These are phyloP conservation scores for Antitype chi DNA, from an alignment of 2,888 invertebrate species.

Conservation along the genomic window DNA sequence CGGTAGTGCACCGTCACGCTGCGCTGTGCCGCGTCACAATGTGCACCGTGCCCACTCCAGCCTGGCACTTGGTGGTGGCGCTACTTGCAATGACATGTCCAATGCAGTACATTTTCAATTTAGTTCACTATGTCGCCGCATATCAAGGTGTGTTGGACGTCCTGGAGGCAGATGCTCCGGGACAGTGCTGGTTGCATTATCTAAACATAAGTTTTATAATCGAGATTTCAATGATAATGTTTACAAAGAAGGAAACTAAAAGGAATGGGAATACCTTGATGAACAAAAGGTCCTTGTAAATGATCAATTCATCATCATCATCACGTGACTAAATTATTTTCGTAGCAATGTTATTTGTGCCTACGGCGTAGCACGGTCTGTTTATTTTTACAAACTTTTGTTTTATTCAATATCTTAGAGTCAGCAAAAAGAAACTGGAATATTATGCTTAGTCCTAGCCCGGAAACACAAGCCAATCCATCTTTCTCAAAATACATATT, in stretches of 20 bases:
- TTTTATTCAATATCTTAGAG: neutral
- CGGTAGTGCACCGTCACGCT: constrained; percentile 79
- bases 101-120: neutral
- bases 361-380: constrained; percentile 17
- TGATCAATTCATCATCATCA: neutral
- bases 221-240: constrained; percentile 8
- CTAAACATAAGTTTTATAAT: constrained; percentile 31
- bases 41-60: constrained; percentile 30
- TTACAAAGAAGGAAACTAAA: neutral
- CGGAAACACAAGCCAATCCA: neutral
- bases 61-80: constrained; percentile 23
- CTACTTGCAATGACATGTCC: neutral
- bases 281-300: neutral
- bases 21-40: constrained; percentile 74
- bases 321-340: neutral
- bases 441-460: neutral
- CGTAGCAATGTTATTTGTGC: constrained; percentile 13
- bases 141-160: constrained; percentile 3
- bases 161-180: constrained; percentile 16
- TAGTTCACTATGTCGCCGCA: neutral
- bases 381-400: neutral
- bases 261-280: neutral
- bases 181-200: constrained; percentile 20
- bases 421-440: neutral
- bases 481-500: neutral